Evolutionary conservation across 2,888 invertebrate genomes (phyloP), one percentile per base, ranked within the genome.

Genomic region (Sthenelais limicola): DNA sequence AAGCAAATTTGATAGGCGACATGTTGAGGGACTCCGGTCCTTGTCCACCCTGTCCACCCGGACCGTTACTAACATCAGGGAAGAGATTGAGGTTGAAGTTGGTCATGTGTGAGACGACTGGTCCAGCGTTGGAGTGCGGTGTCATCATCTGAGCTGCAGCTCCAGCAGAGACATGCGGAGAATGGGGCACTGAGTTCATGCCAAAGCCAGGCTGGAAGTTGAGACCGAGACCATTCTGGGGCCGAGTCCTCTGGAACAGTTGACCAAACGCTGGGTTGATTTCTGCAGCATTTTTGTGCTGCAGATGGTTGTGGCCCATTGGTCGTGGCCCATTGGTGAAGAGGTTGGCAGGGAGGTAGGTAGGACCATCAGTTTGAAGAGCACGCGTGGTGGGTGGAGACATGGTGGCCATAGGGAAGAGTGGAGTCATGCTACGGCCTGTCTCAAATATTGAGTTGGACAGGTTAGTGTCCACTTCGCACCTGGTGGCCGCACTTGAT

Each of bases 71-170:
- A 35, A 83, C 82, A 68, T 87, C 87, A 1, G 85, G 79, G 78
- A 87, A 85, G 30, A 83, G 81, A 75, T 86, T 86, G 52, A 87
- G 77, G 73, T 80, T 85, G 72, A 87, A 86, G 74, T 85, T 86
- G n/a, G 84, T 80, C 81, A 87, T 83, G 71, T 86, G 85, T 4
- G 84, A 81, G 28, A 81, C 76, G 28, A 75, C 69, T 4, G 82
- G 79, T 26, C 81, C 77, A 33, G 75, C 68, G 49, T 78, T 80
- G 18, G 82, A 79, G 72, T 83, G 84, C 12, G 83, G 82, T 0
- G 82, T 80, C 21, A 62, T 62, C 33, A 85, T 82, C 68, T 82
- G 82, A 12, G 81, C 78, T 15, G 80, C 79, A 32, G 80, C 81
- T 0, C 79, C 80, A 73, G 81, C 82, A 67, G 80, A 81, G 32